These are phyloP conservation scores for Genyomyrus donnyi DNA, from an alignment of 2,113 vertebrate species.

Conservation along the genomic window DNA sequence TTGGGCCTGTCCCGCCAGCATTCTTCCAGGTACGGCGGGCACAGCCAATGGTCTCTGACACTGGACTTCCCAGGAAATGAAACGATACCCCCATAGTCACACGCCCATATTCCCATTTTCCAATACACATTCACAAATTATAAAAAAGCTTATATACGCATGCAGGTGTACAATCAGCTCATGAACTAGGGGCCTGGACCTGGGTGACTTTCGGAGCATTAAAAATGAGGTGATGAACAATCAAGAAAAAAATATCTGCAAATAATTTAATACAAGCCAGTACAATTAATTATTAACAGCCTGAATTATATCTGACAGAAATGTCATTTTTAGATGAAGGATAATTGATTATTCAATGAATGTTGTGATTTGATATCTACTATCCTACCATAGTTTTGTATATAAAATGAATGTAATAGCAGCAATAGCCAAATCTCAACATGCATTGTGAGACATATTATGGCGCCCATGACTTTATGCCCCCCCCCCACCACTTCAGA, in stretches of 20 bases:
- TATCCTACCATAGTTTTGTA: not conserved
- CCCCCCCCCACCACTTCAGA: not conserved
- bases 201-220: not conserved
- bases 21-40: conserved; percentile 86
- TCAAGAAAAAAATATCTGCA: not conserved
- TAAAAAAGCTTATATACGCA: not conserved
- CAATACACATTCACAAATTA: not conserved
- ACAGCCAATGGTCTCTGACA: not conserved
- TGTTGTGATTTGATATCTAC: not conserved
- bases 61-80: not conserved
- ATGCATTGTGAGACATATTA: not conserved
- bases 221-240: not conserved
- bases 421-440: not conserved
- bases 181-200: not conserved
- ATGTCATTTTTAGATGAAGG: not conserved
- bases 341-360: not conserved
- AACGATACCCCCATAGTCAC: not conserved
- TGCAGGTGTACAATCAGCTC: not conserved
- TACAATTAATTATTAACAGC: not conserved
- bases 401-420: not conserved
- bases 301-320: not conserved
- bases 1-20: conserved; percentile 90
- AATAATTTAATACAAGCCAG: not conserved
- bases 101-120: not conserved
- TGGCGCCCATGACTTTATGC: not conserved